Base-by-base conservation (phyloP, 2,113 vertebrate species). In the Nesogale talazaci region DNA sequence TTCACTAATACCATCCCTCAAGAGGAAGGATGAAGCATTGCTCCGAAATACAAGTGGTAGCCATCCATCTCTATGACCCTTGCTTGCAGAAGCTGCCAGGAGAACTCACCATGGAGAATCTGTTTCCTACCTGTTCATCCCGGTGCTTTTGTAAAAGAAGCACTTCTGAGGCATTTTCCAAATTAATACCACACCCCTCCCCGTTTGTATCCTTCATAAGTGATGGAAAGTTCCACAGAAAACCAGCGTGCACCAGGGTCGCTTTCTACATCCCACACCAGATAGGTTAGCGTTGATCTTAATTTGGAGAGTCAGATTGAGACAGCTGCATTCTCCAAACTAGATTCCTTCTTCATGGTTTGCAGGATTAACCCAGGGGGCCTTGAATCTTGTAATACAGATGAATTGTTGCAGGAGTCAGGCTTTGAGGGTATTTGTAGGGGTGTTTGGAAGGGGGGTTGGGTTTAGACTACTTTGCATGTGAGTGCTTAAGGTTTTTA, bases 21-120 rank as follows among this genome's bases (percentile, higher is more conserved):
- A 95, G 99, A 99, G 97, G 99, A 99, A 99, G 99, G 97, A 99
- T 99, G 98, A 99, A 99, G 79, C 99, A 99, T 81, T 99, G 99
- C 97, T 98, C 99, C 86, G 99, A 99, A 98, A 99, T 99, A 97
- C 99, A 99, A 77, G 19, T 34, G 75, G 59, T 83, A 36, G 34
- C 61, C 36, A 46, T 70, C 59, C 97, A 99, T 99, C 97, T 99
- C 99, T 94, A 99, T 99, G 99, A 99, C 99, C 97, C 98, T 99
- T 6, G 99, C 99, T n/a, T 46, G 42, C 42, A 0, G 99, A 99
- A 97, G 99, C 99, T 97, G 99, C 99, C 97, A 98, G 99, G 95
- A 98, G 99, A 97, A 99, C 99, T 97, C 99, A 99, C 98, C 99
- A 99, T 20, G 99, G 99, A 76, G 99, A 99, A 94, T 99, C 99